Conservation (phyloP, 1,140 invertebrate genomes). For the Linepithema humile region DNA sequence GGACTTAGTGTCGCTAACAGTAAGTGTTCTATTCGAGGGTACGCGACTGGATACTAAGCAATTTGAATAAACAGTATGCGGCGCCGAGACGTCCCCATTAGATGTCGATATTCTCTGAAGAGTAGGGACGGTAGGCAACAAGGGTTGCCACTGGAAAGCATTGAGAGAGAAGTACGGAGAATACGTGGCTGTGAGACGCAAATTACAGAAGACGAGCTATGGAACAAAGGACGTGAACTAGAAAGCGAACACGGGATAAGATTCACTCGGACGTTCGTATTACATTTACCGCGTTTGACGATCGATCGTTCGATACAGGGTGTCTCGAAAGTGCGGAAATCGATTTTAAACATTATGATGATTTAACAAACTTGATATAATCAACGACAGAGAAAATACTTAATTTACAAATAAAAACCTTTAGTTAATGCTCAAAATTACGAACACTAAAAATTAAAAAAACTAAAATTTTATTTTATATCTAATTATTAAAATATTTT, state of each 20-base stretch:
- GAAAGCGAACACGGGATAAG: conserved; percentile 13
- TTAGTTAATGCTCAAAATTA: background rate
- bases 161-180: background rate
- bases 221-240: conserved; percentile 5
- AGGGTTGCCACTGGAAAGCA: background rate
- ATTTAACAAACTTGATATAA: background rate
- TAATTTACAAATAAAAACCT: background rate
- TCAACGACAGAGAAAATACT: background rate
- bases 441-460: background rate
- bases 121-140: background rate
- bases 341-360: conserved; percentile 32
- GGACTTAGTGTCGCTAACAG: conserved; percentile 5
- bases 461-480: too few species aligned
- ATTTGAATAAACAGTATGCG: conserved; percentile 76
- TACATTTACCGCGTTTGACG: conserved; percentile 14
- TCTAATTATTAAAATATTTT: background rate
- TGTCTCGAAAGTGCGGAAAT: background rate
- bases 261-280: conserved; percentile 22
- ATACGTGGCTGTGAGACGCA: conserved; percentile 31
- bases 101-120: conserved; percentile 74
- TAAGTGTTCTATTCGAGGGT: conserved; percentile 8
- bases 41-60: conserved; percentile 54
- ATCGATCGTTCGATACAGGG: background rate
- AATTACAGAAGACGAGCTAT: conserved; percentile 38
- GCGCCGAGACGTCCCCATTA: conserved; percentile 72